Base-by-base conservation (phyloP, 2,797 vertebrate genomes). In the Semaprochilodus insignis region DNA sequence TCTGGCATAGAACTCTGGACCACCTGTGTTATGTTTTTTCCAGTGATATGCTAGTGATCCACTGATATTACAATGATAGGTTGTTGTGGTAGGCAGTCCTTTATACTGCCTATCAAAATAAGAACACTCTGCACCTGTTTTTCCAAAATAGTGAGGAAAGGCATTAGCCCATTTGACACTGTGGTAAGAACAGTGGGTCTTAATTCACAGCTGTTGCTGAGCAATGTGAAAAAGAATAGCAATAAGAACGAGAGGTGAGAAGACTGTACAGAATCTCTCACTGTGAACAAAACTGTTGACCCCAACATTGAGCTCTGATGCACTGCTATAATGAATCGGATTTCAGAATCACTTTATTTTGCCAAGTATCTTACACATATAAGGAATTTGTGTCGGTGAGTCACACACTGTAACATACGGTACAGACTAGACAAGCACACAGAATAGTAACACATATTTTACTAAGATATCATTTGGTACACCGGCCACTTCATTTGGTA, bases 221-320 rank as follows among this genome's bases (percentile, higher is more conserved):
- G n/a, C 6, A 31, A 31, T 11, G 23, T 78, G 52, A 21, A 70
- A 55, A 27, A 51, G 31, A 27, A 55, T 36, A 55, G 62, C 66
- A 44, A 44, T 17, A 65, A 48, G 51, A 19, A 36, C 16, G 80
- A 71, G 67, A 72, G 55, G 44, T 40, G 0, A 23, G 51, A 48
- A n/a, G 48, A 62, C 54, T 44, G 40, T 44, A 77, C 19, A 54
- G 31, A 80, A 76, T 40, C 40, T 40, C 40, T 79, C 48, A 54
- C 25, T 71, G 69, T 74, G 76, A 82, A 71, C 78, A 86, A 82
- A 86, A 57, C 4, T n/a, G 6, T 73, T n/a, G 73, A 51, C 72
- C 36, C 25, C 23, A 71, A 80, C 54, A 65, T 21, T 82, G 74
- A 78, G 65, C 79, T 62, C 67, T 77, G 73, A 57, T 59, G 74